phyloP scores from a whole-genome alignment of 2,797 vertebrate species.

The Mormyrus proboscirostris region DNA sequence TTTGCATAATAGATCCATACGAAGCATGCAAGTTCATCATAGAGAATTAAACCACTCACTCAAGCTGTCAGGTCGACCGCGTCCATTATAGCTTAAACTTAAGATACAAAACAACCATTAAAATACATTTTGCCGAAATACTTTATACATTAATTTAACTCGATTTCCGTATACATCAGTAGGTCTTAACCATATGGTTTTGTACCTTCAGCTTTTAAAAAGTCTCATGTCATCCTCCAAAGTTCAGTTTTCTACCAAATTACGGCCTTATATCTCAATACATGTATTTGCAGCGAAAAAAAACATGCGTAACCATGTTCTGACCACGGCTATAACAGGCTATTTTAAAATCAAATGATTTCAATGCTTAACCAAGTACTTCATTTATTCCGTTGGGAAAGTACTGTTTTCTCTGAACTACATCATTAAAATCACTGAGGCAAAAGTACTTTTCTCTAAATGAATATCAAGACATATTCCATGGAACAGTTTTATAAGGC shows the following conservation, averaged over 20 bases:
- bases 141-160: background rate
- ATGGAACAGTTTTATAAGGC: background rate
- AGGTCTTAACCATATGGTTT: background rate
- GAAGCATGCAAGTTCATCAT: background rate
- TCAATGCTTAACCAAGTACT: background rate
- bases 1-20: background rate
- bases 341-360: background rate
- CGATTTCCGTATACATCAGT: background rate
- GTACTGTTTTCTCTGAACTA: background rate
- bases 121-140: background rate
- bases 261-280: background rate
- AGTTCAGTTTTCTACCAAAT: background rate
- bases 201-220: background rate
- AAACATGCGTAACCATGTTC: background rate
- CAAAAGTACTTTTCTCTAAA: background rate
- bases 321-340: background rate
- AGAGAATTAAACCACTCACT: background rate
- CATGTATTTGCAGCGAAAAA: background rate
- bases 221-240: background rate
- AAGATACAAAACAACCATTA: background rate
- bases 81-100: background rate
- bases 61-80: background rate
- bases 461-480: background rate
- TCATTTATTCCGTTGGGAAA: background rate
- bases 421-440: background rate